Evolutionary conservation across 2,888 invertebrate genomes (phyloP).

Genomic region (Operophtera brumata): DNA sequence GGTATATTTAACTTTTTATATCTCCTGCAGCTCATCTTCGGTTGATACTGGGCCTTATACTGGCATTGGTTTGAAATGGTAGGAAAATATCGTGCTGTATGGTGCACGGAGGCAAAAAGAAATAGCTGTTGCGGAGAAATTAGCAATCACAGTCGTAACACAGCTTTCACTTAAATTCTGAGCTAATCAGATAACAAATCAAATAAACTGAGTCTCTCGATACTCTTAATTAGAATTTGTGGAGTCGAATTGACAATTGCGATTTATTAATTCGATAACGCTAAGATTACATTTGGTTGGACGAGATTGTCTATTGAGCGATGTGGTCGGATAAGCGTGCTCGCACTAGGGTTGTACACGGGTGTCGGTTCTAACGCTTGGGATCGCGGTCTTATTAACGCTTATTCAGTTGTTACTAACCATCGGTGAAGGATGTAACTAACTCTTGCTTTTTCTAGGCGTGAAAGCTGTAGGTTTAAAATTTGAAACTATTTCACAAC

Average conservation of each 20-base stretch:
- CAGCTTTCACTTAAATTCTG: constrained; percentile 57
- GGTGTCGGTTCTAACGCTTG: constrained; percentile 49
- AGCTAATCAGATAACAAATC: constrained; percentile 61
- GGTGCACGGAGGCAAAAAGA: constrained; percentile 13
- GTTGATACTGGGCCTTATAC: background rate
- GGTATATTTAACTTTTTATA: background rate
- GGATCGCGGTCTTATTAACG: constrained; percentile 55
- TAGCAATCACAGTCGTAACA: constrained; percentile 28
- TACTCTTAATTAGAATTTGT: constrained; percentile 69
- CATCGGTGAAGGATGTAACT: constrained; percentile 38
- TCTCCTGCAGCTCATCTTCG: background rate
- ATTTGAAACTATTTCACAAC: constrained; percentile 32
- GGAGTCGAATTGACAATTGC: constrained; percentile 65
- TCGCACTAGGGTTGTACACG: constrained; percentile 69
- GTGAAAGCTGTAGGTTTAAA: constrained; percentile 5
- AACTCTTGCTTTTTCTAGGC: constrained; percentile 20
- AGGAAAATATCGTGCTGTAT: background rate
- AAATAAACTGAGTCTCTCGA: constrained; percentile 48
- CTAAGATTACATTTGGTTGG: constrained; percentile 61
- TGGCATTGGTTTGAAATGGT: background rate
- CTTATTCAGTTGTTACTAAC: constrained; percentile 40
- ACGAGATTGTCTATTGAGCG: constrained; percentile 38
- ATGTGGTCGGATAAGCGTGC: constrained; percentile 76
- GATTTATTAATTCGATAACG: constrained; percentile 71
- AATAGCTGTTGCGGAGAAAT: constrained; percentile 33